Base-by-base conservation (phyloP, 2,888 invertebrate genomes). In the Neria commutata region DNA sequence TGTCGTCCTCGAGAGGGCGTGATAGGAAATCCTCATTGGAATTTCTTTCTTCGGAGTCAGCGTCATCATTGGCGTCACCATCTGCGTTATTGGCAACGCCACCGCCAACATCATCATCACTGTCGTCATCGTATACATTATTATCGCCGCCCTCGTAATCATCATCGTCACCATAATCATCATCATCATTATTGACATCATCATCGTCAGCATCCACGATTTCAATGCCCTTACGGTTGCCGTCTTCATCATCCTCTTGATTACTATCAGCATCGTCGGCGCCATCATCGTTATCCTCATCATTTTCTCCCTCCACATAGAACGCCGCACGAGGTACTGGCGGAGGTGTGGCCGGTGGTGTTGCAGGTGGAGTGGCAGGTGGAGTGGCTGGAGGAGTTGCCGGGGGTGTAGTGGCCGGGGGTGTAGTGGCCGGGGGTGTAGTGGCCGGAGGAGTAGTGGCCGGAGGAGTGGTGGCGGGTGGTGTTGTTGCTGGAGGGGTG, bases 31-130 rank as follows among this genome's bases (percentile, higher is more conserved):
- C 14, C 1, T 49, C 52, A 4, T 60, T 40, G 26, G 3, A 24
- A 37, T 23, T 4, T 21, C 25, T 46, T 8, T 45, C 11, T 16
- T 33, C 11, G 2, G 40, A 33, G 17, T 3, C 45, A 4, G 49
- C 51, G 40, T 56, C 56, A 26, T 50, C 49, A 42, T 56, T 33
- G 16, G 46, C 46, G 11, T 25, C 14, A n/a, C 11, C 54, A n/a
- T 29, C 19, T 8, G 48, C 33, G 1, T 49, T 40, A 8, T 47
- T 16, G 10, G 46, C 51, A 16, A 19, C 8, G 25, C 16, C 33
- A 11, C 23, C 29, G 14, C 11, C 6, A 8, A 23, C 11, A 21
- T 45, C n/a, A 14, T 25, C 3, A 24, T 29, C 24, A 14, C n/a
- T 8, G 1, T 29, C 40, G 11, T 17, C 42, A 34, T 50, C 11